Conservation (phyloP, 2,113 vertebrate genomes). For the Lycocorax pyrrhopterus region DNA sequence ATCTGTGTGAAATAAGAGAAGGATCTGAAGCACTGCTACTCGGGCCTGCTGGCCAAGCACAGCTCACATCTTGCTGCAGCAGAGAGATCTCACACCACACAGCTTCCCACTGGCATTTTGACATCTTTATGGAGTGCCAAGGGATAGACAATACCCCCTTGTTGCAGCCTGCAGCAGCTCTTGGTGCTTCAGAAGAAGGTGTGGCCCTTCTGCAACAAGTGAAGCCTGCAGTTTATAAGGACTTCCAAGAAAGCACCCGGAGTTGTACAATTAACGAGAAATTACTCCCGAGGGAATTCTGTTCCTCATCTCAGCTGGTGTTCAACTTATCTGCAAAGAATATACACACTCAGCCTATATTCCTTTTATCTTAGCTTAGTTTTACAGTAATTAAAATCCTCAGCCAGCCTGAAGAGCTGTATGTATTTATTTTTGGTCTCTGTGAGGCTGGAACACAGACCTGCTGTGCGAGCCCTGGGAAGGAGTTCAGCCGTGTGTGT, state of each 20-base stretch:
- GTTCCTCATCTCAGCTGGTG: neutral
- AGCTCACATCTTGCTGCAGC: neutral
- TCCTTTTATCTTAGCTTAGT: neutral
- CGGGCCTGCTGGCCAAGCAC: neutral
- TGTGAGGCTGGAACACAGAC: neutral
- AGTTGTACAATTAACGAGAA: slow-evolving; percentile 29
- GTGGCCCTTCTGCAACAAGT: neutral
- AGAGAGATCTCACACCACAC: neutral
- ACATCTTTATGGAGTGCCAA: neutral
- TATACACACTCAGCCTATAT: neutral
- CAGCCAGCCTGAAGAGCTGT: neutral
- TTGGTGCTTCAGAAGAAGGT: neutral
- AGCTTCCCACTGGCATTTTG: neutral
- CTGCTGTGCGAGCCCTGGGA: neutral
- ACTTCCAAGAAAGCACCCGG: neutral
- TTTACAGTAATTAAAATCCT: slow-evolving; percentile 5
- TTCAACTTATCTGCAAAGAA: neutral
- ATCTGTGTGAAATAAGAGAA: neutral
- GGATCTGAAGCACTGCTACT: neutral
- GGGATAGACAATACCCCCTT: neutral
- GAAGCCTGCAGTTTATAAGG: neutral
- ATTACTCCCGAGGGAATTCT: neutral
- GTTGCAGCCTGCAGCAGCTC: neutral
- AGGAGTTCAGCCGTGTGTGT: neutral
- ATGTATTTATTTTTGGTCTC: slow-evolving; percentile 2